Conservation (phyloP, 2,888 invertebrate genomes). For the Cinara cedri region DNA sequence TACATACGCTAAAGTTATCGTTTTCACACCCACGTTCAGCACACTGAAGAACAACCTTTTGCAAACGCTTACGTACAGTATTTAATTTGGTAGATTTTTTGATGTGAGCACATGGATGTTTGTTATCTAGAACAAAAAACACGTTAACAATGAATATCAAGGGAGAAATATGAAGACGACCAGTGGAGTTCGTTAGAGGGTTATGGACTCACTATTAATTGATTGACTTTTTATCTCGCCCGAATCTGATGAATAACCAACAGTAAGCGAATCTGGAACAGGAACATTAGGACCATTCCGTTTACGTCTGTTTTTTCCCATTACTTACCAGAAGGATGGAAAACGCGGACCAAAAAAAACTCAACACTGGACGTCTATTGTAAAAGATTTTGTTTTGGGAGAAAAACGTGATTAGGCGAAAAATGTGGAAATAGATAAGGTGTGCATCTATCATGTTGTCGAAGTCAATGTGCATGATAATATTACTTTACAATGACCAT, state of each 20-base stretch:
- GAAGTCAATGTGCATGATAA: conserved; percentile 23
- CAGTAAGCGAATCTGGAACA: conserved; percentile 42
- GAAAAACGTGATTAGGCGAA: conserved; percentile 51
- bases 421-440: conserved; percentile 40
- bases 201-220: conserved; percentile 46
- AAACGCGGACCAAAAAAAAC: conserved; percentile 37
- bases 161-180: conserved; percentile 30
- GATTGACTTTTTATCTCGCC: conserved; percentile 37
- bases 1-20: conserved; percentile 63
- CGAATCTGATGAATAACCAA: conserved; percentile 49
- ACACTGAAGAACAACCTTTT: conserved; percentile 63
- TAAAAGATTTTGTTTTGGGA: conserved; percentile 32
- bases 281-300: conserved; percentile 50
- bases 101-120: conserved; percentile 70
- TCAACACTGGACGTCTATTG: conserved; percentile 56
- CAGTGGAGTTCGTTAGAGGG: conserved; percentile 52
- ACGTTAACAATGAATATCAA: neutral
- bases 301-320: conserved; percentile 55
- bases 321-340: conserved; percentile 34
- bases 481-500: conserved; percentile 23
- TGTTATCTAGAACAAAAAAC: conserved; percentile 41
- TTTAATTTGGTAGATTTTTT: conserved; percentile 72
- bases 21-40: conserved; percentile 67
- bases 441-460: neutral
- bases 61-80: conserved; percentile 69